A percentile compares a stretch with the other conserved stretches of the same genome.
Evolutionary conservation across 2,797 vertebrate species (phyloP).

Genomic region (Pangasius krempfi): DNA sequence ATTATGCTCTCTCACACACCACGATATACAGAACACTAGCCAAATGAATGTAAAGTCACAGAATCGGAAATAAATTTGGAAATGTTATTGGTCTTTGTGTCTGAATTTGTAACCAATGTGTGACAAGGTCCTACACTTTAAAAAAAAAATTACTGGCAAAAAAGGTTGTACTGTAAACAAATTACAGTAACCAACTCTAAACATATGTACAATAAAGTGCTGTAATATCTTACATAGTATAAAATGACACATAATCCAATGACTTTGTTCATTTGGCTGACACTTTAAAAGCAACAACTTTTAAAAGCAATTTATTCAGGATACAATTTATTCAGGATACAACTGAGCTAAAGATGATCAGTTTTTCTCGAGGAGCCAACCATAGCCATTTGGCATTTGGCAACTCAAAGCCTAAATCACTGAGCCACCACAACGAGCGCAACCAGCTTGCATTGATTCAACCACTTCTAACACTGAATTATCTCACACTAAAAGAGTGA

Average conservation of each 20-base stretch:
- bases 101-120: neutral
- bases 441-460: neutral
- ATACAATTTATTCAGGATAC: neutral
- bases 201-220: no score
- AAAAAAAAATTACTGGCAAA: neutral
- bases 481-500: neutral
- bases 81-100: neutral
- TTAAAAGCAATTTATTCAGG: neutral
- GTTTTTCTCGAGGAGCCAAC: neutral
- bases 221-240: neutral
- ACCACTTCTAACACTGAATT: neutral
- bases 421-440: neutral
- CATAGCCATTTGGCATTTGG: neutral
- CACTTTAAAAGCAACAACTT: neutral
- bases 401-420: neutral
- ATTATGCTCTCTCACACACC: neutral
- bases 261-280: neutral
- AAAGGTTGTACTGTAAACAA: neutral
- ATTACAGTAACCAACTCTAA: neutral
- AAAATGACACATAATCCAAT: neutral
- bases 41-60: neutral
- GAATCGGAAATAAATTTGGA: neutral
- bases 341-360: neutral
- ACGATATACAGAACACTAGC: neutral
- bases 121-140: neutral